Base-by-base conservation (phyloP, 2,113 vertebrate genomes). In the Ivindomyrus marchei region DNA sequence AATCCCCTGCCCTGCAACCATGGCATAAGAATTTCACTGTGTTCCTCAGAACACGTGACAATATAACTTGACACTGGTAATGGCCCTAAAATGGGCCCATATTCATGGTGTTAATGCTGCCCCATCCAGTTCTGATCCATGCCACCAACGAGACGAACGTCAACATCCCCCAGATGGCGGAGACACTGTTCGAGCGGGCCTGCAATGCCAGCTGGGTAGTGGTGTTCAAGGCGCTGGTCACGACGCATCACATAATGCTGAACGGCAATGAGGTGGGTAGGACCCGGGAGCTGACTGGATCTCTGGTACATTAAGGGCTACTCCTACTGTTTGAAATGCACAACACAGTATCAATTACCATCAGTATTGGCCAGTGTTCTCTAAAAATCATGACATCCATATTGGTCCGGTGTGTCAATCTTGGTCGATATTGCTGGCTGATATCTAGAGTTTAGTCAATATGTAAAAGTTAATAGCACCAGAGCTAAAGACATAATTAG, bases 91-190 rank as follows among this genome's bases (percentile, higher is more conserved):
- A 27, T 7, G 49, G 45, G 45, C 27, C 36, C 70, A 19, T n/a
- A 89, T 4, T 85, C 21, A 86, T 96, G 96, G 96, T 39, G 36
- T 39, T 39, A 39, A 39, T 39, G 36, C 56, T 11, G 8, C 11
- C n/a, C 66, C 66, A 36, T 86, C 47, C 94, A 99, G 98, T 98
- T 94, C 95, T 99, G 95, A 98, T 99, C 95, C 97, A 98, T 90
- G 97, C 98, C 93, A 99, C 98, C 92, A 99, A 99, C 77, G 98
- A 99, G 95, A 99, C 98, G 91, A 99, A 99, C 0, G 98, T 99
- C 92, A 99, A 99, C 94, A 99, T 99, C 94, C 98, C 98, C 92
- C 98, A 99, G 93, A 96, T 96, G 96, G 96, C 96, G n/a, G 96
- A 96, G 93, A 96, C 96, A 0, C 94, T 96, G 93, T 96, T 96